A percentile compares a stretch with the other conserved stretches of the same genome.
Evolutionary conservation across 2,113 vertebrate genomes (phyloP).

Genomic region (Anguilla japonica): DNA sequence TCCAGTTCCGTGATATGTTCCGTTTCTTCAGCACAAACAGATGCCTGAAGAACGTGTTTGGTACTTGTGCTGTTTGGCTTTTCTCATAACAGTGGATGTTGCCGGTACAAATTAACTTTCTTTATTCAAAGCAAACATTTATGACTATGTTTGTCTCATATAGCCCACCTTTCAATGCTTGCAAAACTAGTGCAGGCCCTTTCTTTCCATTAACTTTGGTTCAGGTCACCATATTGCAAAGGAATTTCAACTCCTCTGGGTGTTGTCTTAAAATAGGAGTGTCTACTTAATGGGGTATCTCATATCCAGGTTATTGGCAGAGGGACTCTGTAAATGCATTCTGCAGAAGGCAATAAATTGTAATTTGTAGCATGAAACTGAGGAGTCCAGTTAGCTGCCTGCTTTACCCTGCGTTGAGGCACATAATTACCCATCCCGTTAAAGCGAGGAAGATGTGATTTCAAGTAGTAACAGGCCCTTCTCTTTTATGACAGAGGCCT

Average conservation of each 20-base stretch:
- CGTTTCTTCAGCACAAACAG: constrained; percentile 10
- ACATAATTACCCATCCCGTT: constrained; percentile 38
- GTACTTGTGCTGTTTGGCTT: not conserved
- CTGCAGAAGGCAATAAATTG: constrained; percentile 43
- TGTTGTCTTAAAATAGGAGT: constrained; percentile 29
- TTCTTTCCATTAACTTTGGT: not conserved
- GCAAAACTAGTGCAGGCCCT: not conserved
- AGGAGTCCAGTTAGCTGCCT: constrained; percentile 42
- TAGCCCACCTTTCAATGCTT: not conserved
- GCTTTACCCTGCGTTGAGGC: constrained; percentile 40
- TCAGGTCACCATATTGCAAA: not conserved
- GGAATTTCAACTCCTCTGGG: not conserved
- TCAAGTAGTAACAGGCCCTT: constrained; percentile 28
- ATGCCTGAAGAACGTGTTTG: not conserved
- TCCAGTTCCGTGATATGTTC: not conserved
- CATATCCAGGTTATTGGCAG: constrained; percentile 39
- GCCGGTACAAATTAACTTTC: not conserved
- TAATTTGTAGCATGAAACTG: constrained; percentile 43
- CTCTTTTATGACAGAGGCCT: constrained; percentile 24
- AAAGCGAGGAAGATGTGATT: constrained; percentile 45
- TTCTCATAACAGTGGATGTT: not conserved
- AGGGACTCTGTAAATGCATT: constrained; percentile 30
- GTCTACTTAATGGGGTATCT: constrained; percentile 32
- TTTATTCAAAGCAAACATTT: not conserved
- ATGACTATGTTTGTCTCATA: not conserved